These are phyloP conservation scores for Casuarius casuarius DNA, from an alignment of 2,113 vertebrate genomes.

Conservation along the genomic window DNA sequence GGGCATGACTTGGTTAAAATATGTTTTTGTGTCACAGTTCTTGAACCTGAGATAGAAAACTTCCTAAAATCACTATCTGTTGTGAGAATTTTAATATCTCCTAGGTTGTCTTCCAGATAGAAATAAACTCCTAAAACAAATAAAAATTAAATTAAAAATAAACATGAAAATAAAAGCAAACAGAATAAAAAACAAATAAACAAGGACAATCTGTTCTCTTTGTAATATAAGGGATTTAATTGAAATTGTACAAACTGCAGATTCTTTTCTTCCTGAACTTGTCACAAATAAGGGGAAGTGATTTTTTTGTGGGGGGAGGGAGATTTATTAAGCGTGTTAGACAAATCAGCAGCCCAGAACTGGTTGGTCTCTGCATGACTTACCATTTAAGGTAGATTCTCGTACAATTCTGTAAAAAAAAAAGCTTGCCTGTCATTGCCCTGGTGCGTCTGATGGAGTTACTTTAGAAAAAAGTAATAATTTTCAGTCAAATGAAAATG, in stretches of 20 bases:
- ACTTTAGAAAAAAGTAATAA: neutral
- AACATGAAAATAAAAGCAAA: neutral
- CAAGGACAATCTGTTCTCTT: neutral
- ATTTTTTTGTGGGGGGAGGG: neutral
- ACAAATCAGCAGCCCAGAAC: neutral
- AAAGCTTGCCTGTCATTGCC: rapidly evolving
- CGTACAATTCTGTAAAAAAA: neutral
- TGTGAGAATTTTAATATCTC: neutral
- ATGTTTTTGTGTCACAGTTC: neutral
- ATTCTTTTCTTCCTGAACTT: neutral
- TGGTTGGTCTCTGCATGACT: neutral
- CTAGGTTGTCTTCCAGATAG: neutral
- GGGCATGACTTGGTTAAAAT: neutral
- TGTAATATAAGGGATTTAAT: neutral
- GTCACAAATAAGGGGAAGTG: neutral
- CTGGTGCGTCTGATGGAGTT: neutral
- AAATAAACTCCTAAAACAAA: neutral
- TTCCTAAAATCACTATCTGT: neutral
- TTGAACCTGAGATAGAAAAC: neutral
- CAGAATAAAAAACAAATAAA: neutral
- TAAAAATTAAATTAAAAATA: neutral
- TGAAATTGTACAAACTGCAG: neutral
- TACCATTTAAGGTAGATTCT: rapidly evolving
- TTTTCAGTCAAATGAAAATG: neutral
- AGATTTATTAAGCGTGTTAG: rapidly evolving